phyloP scores from a whole-genome alignment of 1,140 invertebrate species.

The Micrasema longulum region DNA sequence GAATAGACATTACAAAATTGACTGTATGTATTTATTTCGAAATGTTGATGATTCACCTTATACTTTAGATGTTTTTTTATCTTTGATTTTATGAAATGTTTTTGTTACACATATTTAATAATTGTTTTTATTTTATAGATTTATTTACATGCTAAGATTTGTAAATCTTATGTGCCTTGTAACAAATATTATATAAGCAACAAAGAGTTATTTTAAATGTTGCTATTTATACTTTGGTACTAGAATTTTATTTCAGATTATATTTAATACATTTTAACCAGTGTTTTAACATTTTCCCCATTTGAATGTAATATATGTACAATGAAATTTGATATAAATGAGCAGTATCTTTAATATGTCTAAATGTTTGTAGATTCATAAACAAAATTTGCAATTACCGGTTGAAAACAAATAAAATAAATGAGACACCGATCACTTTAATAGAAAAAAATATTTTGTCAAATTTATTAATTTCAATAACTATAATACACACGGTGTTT shows the following conservation, averaged over 20 bases:
- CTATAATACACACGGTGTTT: no score
- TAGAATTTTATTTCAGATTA: background rate
- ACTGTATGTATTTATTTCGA: conserved; percentile 15
- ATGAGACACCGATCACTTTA: no score
- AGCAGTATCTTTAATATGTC: no score
- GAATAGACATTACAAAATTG: conserved; percentile 6
- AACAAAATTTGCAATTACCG: no score
- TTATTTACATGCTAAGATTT: conserved; percentile 5
- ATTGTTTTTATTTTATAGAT: conserved; percentile 28
- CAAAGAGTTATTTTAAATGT: conserved; percentile 4
- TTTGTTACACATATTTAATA: conserved; percentile 13
- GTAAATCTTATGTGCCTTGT: conserved; percentile 14
- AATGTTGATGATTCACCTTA: background rate
- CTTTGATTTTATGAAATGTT: background rate
- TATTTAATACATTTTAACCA: no score
- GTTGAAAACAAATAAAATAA: no score
- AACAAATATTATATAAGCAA: background rate
- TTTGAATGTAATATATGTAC: no score
- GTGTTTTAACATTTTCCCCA: no score
- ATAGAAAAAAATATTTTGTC: no score
- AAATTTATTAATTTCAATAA: no score
- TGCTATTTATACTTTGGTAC: conserved; percentile 6
- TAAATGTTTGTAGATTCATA: no score
- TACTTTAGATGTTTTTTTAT: conserved; percentile 17
- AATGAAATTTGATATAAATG: no score